Evolutionary conservation across 2,797 vertebrate genomes (phyloP).

Genomic region (Thalassophryne amazonica): DNA sequence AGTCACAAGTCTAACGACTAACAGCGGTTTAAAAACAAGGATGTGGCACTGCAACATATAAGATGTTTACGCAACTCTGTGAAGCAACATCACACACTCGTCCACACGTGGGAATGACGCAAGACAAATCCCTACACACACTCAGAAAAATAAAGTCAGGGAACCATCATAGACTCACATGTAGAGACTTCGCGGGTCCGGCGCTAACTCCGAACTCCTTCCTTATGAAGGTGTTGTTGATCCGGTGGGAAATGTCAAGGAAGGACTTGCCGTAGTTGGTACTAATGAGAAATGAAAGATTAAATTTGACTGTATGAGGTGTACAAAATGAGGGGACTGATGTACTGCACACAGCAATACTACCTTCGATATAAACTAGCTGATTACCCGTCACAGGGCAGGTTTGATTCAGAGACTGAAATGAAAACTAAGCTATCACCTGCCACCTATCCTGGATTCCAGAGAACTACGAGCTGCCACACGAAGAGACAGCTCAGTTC

Average conservation of each 20-base stretch:
- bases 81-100: constrained; percentile 5
- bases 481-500: too few species aligned
- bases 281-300: constrained; percentile 44
- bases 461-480: too few species aligned
- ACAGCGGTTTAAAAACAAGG: background rate
- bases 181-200: constrained; percentile 74
- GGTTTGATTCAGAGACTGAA: too few species aligned
- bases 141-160: background rate
- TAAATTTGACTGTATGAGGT: background rate
- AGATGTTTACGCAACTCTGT: constrained; percentile 13
- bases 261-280: constrained; percentile 84
- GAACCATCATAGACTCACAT: constrained; percentile 48
- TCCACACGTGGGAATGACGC: background rate
- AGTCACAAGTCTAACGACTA: too few species aligned
- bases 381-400: too few species aligned
- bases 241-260: constrained; percentile 74
- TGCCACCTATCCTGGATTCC: too few species aligned
- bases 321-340: too few species aligned
- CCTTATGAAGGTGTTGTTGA: constrained; percentile 80
- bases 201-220: constrained; percentile 82
- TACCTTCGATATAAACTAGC: too few species aligned
- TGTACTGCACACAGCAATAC: background rate
- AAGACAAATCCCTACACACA: background rate
- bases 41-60: background rate
- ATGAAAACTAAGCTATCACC: too few species aligned